Percentiles rank a stretch among this genome's conserved stretches.
Evolutionary conservation across 2,797 vertebrate genomes (phyloP).

Genomic region (Myiothlypis coronata): DNA sequence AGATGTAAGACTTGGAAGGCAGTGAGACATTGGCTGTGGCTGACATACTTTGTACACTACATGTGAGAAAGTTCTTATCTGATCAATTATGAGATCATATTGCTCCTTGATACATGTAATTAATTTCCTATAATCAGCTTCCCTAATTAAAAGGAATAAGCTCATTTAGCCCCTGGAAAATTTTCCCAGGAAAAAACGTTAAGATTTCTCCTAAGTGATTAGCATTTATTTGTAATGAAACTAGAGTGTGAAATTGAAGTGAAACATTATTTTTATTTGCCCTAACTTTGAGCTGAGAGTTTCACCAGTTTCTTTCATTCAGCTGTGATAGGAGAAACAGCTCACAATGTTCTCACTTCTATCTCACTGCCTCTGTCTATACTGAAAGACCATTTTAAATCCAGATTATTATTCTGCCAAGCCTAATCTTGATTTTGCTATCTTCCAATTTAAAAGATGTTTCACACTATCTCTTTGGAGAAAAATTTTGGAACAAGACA

Average conservation of each 20-base stretch:
- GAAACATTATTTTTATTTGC: background rate
- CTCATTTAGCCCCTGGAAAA: background rate
- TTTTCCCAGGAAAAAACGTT: background rate
- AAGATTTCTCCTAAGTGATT: background rate
- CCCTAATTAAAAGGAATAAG: background rate
- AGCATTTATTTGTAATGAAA: background rate
- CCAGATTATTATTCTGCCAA: background rate
- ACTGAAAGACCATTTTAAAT: background rate
- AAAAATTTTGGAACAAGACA: background rate
- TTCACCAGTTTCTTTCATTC: background rate
- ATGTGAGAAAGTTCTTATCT: background rate
- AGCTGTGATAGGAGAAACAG: background rate
- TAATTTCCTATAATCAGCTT: background rate
- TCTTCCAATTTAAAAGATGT: background rate
- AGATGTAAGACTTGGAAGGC: background rate
- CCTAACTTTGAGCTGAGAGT: background rate
- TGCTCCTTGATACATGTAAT: background rate
- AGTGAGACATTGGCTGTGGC: background rate
- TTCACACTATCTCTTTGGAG: background rate
- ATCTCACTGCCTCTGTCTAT: background rate
- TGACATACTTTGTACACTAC: background rate
- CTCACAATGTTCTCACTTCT: background rate
- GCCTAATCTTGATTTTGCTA: background rate
- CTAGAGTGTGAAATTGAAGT: background rate
- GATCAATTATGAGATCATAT: background rate